A percentile compares a stretch with the other conserved stretches of the same genome.
Conservation (phyloP, 2,113 vertebrate species). For the Pomatostomus ruficeps region DNA sequence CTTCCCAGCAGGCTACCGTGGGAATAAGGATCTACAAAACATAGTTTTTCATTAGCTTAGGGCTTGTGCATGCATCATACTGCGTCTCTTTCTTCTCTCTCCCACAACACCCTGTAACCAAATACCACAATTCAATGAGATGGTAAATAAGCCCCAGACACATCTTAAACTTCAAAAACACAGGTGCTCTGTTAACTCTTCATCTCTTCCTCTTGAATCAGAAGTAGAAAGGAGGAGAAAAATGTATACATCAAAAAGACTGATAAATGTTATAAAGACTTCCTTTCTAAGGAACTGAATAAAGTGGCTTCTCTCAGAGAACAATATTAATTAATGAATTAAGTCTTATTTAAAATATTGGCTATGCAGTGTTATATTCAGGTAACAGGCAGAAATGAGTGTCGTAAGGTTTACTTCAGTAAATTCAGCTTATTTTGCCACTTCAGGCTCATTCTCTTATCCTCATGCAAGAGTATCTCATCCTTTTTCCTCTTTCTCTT, state of each 20-base stretch:
- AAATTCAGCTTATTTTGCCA: background rate
- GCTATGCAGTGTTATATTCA: background rate
- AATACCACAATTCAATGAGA: constrained; percentile 29
- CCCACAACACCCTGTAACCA: constrained; percentile 33
- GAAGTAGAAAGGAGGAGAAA: background rate
- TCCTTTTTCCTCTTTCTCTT: background rate
- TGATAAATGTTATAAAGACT: background rate
- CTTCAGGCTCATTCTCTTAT: background rate
- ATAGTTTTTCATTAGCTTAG: constrained; percentile 6
- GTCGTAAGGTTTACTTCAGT: background rate
- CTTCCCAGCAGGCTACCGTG: constrained; percentile 22
- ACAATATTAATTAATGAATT: background rate
- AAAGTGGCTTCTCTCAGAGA: background rate
- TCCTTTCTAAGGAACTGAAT: background rate
- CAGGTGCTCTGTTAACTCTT: background rate
- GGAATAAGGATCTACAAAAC: constrained; percentile 33
- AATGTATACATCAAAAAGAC: background rate
- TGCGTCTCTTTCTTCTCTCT: background rate
- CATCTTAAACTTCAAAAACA: constrained; percentile 21
- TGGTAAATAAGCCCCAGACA: constrained; percentile 22
- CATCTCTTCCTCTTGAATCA: background rate
- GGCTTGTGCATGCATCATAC: background rate
- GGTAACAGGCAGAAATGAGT: background rate
- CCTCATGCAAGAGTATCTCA: background rate
- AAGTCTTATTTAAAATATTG: background rate